Evolutionary conservation across 2,888 invertebrate genomes (phyloP).

Genomic region (Oscheius sp.): DNA sequence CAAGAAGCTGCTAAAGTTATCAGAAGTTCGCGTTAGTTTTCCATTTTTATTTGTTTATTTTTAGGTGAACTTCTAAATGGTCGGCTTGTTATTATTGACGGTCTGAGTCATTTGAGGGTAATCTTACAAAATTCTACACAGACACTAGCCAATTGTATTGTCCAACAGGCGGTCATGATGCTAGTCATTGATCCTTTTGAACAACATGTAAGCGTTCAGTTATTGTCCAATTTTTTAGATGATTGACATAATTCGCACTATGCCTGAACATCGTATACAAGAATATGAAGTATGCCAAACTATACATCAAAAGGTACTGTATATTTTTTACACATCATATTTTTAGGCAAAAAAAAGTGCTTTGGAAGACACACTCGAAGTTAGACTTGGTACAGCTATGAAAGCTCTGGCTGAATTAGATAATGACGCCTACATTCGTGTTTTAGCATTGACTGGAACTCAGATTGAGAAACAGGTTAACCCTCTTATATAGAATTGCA

Average conservation of each 20-base stretch:
- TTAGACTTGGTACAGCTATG: slow-evolving; percentile 31
- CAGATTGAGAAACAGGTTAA: slow-evolving; percentile 56
- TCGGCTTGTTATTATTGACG: slow-evolving; percentile 56
- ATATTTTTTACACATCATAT: neutral
- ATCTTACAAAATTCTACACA: slow-evolving; percentile 39
- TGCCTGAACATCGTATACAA: slow-evolving; percentile 45
- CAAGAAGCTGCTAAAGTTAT: slow-evolving; percentile 35
- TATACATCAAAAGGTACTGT: slow-evolving; percentile 27
- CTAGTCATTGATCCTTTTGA: slow-evolving; percentile 66
- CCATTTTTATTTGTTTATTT: neutral
- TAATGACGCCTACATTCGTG: slow-evolving; percentile 37
- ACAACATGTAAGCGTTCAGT: slow-evolving; percentile 39
- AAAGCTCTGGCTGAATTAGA: slow-evolving; percentile 48
- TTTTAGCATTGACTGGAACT: slow-evolving; percentile 42
- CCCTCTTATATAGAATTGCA: neutral
- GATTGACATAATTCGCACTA: slow-evolving; percentile 43
- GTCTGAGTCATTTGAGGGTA: slow-evolving; percentile 55
- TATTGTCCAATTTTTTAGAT: slow-evolving; percentile 40
- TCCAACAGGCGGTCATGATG: slow-evolving; percentile 54
- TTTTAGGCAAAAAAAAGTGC: slow-evolving; percentile 15
- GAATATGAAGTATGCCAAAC: slow-evolving; percentile 41
- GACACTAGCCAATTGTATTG: slow-evolving; percentile 49
- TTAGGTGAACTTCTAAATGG: slow-evolving; percentile 57
- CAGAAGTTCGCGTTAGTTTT: slow-evolving; percentile 28
- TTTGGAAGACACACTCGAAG: slow-evolving; percentile 14